Conservation (phyloP, 2,113 vertebrate species). For the Mastomys coucha region DNA sequence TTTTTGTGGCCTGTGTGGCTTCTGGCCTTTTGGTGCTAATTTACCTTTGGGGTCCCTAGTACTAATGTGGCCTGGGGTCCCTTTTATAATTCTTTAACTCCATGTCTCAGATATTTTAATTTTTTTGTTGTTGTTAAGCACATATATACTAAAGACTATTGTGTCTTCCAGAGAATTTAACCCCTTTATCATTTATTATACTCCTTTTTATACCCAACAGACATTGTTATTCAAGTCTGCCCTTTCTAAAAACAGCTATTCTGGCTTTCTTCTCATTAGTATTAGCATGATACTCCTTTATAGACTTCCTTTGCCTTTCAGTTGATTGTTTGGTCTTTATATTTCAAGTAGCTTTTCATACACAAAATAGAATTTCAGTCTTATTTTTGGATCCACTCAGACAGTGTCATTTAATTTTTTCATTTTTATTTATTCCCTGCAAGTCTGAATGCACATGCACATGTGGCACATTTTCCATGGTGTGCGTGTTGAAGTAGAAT, state of each 20-base stretch:
- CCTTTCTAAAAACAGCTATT: not conserved
- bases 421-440: not conserved
- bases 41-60: too few species aligned
- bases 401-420: not conserved
- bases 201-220: not conserved
- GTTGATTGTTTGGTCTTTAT: not conserved
- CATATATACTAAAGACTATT: not conserved
- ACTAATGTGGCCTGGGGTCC: too few species aligned
- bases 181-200: not conserved
- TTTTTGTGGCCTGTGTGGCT: too few species aligned
- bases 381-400: not conserved
- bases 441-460: not conserved
- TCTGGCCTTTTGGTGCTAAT: too few species aligned
- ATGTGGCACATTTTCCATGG: not conserved
- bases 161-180: not conserved
- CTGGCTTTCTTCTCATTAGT: not conserved
- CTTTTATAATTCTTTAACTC: not conserved
- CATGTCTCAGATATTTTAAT: not conserved
- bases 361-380: not conserved
- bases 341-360: not conserved
- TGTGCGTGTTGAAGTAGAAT: not conserved
- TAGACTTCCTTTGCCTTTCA: not conserved
- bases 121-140: not conserved
- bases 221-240: not conserved
- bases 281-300: not conserved